Conservation (phyloP, 2,888 invertebrate species). For the Ochropleura leucogaster region DNA sequence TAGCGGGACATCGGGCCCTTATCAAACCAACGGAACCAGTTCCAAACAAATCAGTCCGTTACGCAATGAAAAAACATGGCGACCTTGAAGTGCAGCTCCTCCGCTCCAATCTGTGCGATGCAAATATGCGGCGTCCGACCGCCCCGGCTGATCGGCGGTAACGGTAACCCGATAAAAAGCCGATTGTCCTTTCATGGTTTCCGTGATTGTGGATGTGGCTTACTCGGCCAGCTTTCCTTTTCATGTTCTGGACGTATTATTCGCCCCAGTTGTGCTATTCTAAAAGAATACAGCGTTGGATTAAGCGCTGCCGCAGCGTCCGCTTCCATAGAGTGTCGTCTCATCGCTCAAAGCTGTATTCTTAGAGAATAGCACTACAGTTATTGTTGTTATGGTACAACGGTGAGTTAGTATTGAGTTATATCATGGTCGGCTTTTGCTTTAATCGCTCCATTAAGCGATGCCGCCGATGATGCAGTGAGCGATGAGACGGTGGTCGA, state of each 20-base stretch:
- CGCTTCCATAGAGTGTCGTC: no score
- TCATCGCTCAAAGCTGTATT: no score
- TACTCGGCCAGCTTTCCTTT: conserved; percentile 69
- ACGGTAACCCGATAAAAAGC: conserved; percentile 71
- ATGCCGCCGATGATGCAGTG: conserved; percentile 29
- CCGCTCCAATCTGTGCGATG: conserved; percentile 50
- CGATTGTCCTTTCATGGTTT: conserved; percentile 68
- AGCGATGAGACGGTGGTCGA: conserved; percentile 32
- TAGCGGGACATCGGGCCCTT: conserved; percentile 46
- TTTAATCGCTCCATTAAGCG: conserved; percentile 43
- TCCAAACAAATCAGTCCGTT: conserved; percentile 53
- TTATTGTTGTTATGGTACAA: conserved; percentile 25
- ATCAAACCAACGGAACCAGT: conserved; percentile 54
- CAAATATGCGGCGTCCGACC: conserved; percentile 47
- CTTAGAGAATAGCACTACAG: no score
- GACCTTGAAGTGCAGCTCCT: conserved; percentile 62
- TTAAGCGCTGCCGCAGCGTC: no score
- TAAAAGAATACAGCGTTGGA: no score
- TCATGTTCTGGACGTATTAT: conserved; percentile 40
- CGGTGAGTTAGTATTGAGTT: conserved; percentile 28
- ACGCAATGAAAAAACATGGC: conserved; percentile 53
- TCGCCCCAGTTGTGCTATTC: conserved; percentile 3
- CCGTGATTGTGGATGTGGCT: conserved; percentile 59
- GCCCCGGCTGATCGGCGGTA: conserved; percentile 56
- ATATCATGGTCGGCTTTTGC: conserved; percentile 29